Evolutionary conservation across 2,888 invertebrate genomes (phyloP).

Genomic region (Copidosoma aretas): DNA sequence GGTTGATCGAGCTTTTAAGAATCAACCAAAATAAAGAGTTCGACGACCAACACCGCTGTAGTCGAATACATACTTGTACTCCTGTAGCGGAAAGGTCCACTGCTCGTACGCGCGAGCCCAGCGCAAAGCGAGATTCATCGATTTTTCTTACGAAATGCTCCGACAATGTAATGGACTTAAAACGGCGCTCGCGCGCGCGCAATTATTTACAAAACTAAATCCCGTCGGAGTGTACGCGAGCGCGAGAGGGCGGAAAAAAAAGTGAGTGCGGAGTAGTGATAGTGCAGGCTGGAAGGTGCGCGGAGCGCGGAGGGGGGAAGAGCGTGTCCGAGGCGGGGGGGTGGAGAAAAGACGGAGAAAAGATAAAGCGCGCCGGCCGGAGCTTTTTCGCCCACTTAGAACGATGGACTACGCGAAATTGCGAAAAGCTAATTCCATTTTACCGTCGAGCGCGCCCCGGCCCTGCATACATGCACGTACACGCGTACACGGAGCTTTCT

Average conservation of each 20-base stretch:
- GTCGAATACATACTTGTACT: too few relatives aligned
- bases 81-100: too few relatives aligned
- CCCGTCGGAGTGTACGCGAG: neutral
- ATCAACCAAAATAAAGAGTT: too few relatives aligned
- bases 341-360: slow-evolving; percentile 20
- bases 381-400: slow-evolving; percentile 48
- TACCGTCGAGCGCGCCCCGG: slow-evolving; percentile 39
- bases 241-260: neutral
- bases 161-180: too few relatives aligned
- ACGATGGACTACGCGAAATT: slow-evolving; percentile 52
- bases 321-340: neutral
- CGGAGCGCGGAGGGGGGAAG: too few relatives aligned
- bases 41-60: too few relatives aligned
- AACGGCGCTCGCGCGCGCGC: neutral
- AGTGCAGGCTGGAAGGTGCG: neutral
- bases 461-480: slow-evolving; percentile 45
- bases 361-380: slow-evolving; percentile 22
- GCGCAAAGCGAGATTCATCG: too few relatives aligned
- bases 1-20: too few relatives aligned
- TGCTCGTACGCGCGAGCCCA: too few relatives aligned
- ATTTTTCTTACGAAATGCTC: too few relatives aligned
- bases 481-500: slow-evolving; percentile 31
- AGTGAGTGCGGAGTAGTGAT: neutral
- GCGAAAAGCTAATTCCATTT: slow-evolving; percentile 59
- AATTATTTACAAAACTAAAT: neutral